These are phyloP conservation scores for Pyrrhia umbra DNA, from an alignment of 2,888 invertebrate species.

Conservation along the genomic window DNA sequence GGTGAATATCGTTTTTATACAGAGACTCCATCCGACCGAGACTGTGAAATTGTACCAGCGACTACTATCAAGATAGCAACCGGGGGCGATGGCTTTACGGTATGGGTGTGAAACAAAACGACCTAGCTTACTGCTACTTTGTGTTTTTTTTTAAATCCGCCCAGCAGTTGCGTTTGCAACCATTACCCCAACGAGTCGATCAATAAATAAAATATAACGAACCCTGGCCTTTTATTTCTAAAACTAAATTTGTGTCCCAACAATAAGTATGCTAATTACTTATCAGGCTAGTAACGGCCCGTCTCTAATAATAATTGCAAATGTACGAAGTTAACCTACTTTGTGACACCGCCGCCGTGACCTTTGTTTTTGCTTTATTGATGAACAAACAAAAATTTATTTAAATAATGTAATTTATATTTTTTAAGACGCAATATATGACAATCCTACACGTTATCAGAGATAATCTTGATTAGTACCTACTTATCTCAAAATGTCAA, in stretches of 20 bases:
- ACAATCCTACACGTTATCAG: conserved; percentile 14
- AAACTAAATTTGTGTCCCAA: conserved; percentile 8
- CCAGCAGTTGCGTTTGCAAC: no score
- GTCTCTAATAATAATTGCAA: conserved; percentile 46
- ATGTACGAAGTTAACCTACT: conserved; percentile 55
- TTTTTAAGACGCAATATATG: conserved; percentile 38
- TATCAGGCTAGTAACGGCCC: conserved; percentile 26
- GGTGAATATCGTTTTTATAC: no score
- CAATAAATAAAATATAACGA: conserved; percentile 14
- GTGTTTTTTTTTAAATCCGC: no score
- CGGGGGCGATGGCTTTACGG: no score
- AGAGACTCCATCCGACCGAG: no score
- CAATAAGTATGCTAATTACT: conserved; percentile 26
- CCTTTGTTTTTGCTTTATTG: conserved; percentile 50
- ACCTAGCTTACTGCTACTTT: no score
- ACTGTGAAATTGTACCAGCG: no score
- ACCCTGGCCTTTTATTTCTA: conserved; percentile 32
- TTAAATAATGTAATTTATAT: conserved; percentile 43
- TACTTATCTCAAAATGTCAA: conserved; percentile 36
- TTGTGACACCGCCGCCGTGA: conserved; percentile 52
- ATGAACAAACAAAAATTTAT: conserved; percentile 46
- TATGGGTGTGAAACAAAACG: no score
- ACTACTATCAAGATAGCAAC: no score
- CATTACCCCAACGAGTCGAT: no score
- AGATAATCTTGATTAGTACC: conserved; percentile 28